Base-by-base conservation (phyloP, 2,797 vertebrate species). In the Onychomys leucogaster region DNA sequence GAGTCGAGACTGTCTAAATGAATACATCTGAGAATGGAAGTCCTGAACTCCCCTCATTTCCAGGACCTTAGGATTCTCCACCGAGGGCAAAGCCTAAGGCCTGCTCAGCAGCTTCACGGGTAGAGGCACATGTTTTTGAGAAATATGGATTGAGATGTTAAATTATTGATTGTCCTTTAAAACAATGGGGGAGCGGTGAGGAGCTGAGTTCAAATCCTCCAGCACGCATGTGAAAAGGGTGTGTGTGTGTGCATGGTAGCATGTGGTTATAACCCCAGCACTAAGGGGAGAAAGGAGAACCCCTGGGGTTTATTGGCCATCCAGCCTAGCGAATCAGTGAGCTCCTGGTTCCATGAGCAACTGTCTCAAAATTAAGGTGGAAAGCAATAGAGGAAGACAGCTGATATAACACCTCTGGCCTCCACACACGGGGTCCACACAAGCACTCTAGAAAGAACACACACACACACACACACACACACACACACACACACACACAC, bases 131-230 rank as follows among this genome's bases (percentile, higher is more conserved):
- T 82, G 92, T 61, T 89, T 65, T 91, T n/a, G 7, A 94, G 80
- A 87, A 96, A 91, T 59, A 55, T 21, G 61, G 17, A 75, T 78
- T 21, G 37, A 2, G 52, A 17, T 41, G 73, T 95, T 89, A 90
- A 95, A 88, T 91, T 77, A 46, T 7, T 87, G n/a, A 73, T 86
- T 80, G 61, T 73, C 86, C 16, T 90, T 78, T 71, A 55, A 57
- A 73, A 87, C 49, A 55, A 57, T 59, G 32, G 13, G 34, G 14
- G 4, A 29, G 19, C 0, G 13, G 27, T 21, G 9, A 41, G 9
- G 52, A 32, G 5, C 27, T 75, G 52, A 57, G 52, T 75, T 75
- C 34, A 41, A 6, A 75, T 43, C 65, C 25, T 75, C 49, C 25
- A 55, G 23, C 34, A 71, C 13, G 29, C 65, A 5, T 69, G 25